A percentile compares a stretch with the other conserved stretches of the same genome.
These are phyloP conservation scores for Lasioglossum albipes DNA, from an alignment of 1,140 invertebrate genomes.

Conservation along the genomic window DNA sequence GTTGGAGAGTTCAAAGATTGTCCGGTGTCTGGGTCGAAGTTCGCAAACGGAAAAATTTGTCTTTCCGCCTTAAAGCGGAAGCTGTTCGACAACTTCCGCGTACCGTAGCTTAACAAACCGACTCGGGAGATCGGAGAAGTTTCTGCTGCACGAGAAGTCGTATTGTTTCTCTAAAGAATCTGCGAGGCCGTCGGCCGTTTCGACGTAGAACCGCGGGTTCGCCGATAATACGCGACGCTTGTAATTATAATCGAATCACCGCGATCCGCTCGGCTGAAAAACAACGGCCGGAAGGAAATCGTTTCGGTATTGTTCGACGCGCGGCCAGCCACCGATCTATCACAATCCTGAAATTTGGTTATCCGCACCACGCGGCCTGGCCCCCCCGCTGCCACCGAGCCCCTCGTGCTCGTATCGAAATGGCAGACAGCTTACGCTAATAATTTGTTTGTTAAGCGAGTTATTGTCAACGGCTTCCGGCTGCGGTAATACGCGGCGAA, in stretches of 20 bases:
- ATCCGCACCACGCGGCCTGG: background rate
- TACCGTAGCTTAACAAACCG: background rate
- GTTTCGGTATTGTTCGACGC: conserved; percentile 38
- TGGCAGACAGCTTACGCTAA: conserved; percentile 21
- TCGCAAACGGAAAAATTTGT: background rate
- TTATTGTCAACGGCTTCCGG: conserved; percentile 5
- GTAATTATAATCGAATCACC: conserved; percentile 11
- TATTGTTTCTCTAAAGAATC: background rate
- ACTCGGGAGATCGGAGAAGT: background rate
- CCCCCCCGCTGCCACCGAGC: background rate
- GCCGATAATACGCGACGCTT: background rate
- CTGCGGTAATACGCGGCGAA: conserved; percentile 12
- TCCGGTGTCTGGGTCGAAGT: background rate
- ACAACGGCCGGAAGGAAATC: conserved; percentile 21
- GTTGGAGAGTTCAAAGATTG: background rate
- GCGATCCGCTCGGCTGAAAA: background rate
- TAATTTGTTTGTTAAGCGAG: conserved; percentile 36
- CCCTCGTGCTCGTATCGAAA: background rate
- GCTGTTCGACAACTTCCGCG: background rate
- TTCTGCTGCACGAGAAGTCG: background rate
- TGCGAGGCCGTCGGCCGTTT: too few species aligned
- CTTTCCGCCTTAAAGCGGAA: background rate
- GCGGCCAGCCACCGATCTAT: conserved; percentile 33
- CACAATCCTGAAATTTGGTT: conserved; percentile 2
- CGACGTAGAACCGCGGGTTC: background rate